Conservation (phyloP, 2,888 invertebrate genomes). For the Cheilosia pagana region DNA sequence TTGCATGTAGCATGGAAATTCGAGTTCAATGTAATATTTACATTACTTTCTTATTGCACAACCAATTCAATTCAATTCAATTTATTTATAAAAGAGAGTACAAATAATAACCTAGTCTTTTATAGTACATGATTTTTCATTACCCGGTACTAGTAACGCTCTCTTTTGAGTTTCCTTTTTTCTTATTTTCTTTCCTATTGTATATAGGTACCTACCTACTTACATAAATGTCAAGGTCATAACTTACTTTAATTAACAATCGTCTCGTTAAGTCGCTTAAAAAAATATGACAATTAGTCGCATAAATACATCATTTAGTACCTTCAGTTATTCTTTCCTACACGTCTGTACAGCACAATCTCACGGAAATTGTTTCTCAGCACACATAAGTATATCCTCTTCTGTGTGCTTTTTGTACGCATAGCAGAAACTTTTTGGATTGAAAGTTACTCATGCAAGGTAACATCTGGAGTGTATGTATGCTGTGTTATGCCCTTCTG, state of each 20-base stretch:
- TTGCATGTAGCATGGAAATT: too few relatives aligned
- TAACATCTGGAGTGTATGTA: slow-evolving; percentile 32
- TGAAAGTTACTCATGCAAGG: slow-evolving; percentile 53
- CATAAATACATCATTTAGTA: slow-evolving; percentile 46
- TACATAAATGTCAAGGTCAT: not conserved
- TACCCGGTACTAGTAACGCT: too few relatives aligned
- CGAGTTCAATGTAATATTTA: too few relatives aligned
- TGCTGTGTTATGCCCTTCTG: slow-evolving; percentile 35
- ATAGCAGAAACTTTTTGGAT: slow-evolving; percentile 48
- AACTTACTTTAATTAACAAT: slow-evolving; percentile 23
- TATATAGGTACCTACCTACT: too few relatives aligned
- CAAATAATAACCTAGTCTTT: too few relatives aligned
- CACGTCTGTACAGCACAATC: slow-evolving; percentile 37
- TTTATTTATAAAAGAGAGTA: too few relatives aligned
- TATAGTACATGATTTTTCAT: too few relatives aligned
- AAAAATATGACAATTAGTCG: slow-evolving; percentile 38
- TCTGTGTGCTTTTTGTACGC: slow-evolving; percentile 26
- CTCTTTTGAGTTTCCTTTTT: too few relatives aligned
- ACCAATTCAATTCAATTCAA: too few relatives aligned
- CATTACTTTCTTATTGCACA: too few relatives aligned
- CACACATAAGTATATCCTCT: slow-evolving; percentile 27
- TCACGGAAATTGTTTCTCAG: slow-evolving; percentile 49
- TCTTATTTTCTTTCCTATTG: not conserved
- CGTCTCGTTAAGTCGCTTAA: slow-evolving; percentile 43
- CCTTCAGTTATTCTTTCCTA: slow-evolving; percentile 17